A percentile compares a stretch with the other conserved stretches of the same genome.
These are phyloP conservation scores for Didymodactylos carnosus DNA, from an alignment of 2,888 invertebrate genomes.

Conservation along the genomic window DNA sequence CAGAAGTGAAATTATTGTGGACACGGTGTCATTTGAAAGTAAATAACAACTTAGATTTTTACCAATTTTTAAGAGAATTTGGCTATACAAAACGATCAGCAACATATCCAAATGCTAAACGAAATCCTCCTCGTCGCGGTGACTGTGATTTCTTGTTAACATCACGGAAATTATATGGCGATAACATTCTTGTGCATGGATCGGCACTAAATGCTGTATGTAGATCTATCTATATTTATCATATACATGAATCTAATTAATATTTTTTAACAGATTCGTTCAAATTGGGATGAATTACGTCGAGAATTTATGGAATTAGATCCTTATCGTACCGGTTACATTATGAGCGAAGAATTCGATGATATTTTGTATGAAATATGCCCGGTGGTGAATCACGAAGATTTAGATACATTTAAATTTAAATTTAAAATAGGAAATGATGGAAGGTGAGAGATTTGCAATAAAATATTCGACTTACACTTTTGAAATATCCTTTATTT, in stretches of 20 bases:
- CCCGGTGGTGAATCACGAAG: constrained; percentile 27
- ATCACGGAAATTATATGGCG: constrained; percentile 31
- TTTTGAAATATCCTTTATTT: background rate
- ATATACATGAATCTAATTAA: background rate
- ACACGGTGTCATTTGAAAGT: constrained; percentile 31
- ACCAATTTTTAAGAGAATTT: constrained; percentile 32
- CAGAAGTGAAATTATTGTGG: constrained; percentile 32
- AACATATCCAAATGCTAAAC: constrained; percentile 32
- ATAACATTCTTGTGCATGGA: constrained; percentile 30
- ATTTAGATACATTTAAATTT: constrained; percentile 23
- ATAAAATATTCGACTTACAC: background rate
- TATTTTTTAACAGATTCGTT: background rate
- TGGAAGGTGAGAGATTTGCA: constrained; percentile 24
- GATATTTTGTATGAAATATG: constrained; percentile 30
- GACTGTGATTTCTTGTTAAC: constrained; percentile 31
- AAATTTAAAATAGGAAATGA: constrained; percentile 23
- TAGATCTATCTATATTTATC: too few species aligned
- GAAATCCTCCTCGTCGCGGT: constrained; percentile 27
- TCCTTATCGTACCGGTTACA: constrained; percentile 27
- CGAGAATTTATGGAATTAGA: constrained; percentile 31
- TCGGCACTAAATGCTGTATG: constrained; percentile 15
- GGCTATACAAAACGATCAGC: constrained; percentile 29
- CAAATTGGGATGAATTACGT: constrained; percentile 21
- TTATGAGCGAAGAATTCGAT: constrained; percentile 27
- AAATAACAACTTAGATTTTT: constrained; percentile 28